Base-by-base conservation (phyloP, 2,797 vertebrate species). In the Thalassophryne amazonica region DNA sequence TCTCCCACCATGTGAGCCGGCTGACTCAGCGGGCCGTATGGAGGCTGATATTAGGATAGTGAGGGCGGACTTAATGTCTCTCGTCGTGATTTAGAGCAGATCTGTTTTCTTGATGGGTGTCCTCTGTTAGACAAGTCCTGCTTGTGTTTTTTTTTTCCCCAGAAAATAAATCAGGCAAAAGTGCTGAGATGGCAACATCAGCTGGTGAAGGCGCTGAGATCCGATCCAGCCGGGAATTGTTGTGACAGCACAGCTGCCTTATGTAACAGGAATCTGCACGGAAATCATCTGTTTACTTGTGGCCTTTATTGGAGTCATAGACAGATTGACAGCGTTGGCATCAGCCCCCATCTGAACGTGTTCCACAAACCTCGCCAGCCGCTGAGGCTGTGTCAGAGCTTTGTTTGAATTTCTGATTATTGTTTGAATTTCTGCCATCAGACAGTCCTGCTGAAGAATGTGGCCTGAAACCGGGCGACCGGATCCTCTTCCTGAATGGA, bases 401-500 rank as follows among this genome's bases (percentile, higher is more conserved):
- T 0, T 14, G 32, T 45, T 34, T 55, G 12, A 29, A 2, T 45
- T 6, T 46, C 18, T 29, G 41, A 58, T 25, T 52, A 49, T 67
- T 30, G 37, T 51, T n/a, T 35, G 42, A 39, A 38, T 61, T 33
- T 48, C 32, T 73, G 32, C 29, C 24, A 42, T 66, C 69, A 98
- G 96, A 96, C 41, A 98, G 96, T 64, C 97, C 97, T 0, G 97
- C 96, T 1, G 95, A 99, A 63, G 95, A 93, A 19, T 95, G 95
- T 33, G 93, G 93, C 19, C 93, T 99, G 72, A 96, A 93, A 76
- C 73, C 94, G 6, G 95, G 97, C 2, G 94, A 99, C 80, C 89
- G 95, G 5, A 96, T 99, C 73, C 89, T 99, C 30, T 98, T 98
- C 81, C 94, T 99, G 66, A 99, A 99, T 0, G 97, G 97, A 17